A percentile compares a stretch with the other conserved stretches of the same genome.
phyloP scores from a whole-genome alignment of 1,140 invertebrate genomes.

The Meloidogyne hapla region DNA sequence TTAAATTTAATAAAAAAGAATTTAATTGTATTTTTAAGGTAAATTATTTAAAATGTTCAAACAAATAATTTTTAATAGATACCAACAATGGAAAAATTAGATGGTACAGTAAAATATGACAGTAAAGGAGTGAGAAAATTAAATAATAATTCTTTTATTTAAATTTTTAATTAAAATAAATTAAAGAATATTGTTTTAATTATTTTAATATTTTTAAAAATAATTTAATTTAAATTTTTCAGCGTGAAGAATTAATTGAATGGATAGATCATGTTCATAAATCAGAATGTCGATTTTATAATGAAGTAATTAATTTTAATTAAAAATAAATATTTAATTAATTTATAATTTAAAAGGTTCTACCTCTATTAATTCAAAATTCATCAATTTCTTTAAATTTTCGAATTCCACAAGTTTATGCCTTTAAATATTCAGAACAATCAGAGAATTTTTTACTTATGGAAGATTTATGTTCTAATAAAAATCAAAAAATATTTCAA shows the following conservation, averaged over 20 bases:
- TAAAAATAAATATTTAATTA: too few species aligned
- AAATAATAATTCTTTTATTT: too few species aligned
- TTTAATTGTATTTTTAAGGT: conserved; percentile 7
- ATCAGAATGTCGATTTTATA: conserved; percentile 23
- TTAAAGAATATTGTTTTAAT: too few species aligned
- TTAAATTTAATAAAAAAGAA: background rate
- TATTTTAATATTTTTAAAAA: too few species aligned
- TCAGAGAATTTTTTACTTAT: background rate
- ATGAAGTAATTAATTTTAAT: background rate
- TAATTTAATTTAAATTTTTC: too few species aligned
- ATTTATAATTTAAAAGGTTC: background rate
- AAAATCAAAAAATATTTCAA: conserved; percentile 1
- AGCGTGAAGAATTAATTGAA: background rate
- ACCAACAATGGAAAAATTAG: background rate
- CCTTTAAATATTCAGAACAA: background rate
- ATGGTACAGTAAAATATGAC: background rate
- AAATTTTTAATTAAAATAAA: too few species aligned
- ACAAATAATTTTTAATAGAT: background rate
- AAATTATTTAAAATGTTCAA: background rate
- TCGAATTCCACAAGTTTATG: conserved; percentile 16
- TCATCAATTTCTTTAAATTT: conserved; percentile 14
- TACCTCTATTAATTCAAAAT: conserved; percentile 14
- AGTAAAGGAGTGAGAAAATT: background rate
- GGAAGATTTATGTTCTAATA: background rate
- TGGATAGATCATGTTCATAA: conserved; percentile 28